Conservation (phyloP, 2,888 invertebrate species). For the Cepaea hortensis region DNA sequence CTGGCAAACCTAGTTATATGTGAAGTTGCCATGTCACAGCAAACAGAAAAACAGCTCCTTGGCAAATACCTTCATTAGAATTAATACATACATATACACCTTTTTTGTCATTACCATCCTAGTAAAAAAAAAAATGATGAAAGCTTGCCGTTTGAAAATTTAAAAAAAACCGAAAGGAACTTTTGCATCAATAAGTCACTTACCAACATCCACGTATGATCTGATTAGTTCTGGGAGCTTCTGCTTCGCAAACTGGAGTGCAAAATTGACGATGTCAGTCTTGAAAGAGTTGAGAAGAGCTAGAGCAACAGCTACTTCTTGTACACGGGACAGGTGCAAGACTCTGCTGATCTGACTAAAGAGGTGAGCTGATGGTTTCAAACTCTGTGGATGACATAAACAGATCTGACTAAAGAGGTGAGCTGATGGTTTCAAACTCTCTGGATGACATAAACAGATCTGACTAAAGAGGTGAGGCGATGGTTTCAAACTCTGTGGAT, state of each 20-base stretch:
- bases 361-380: constrained; percentile 87
- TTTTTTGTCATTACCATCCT: too few relatives aligned
- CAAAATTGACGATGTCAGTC: constrained; percentile 84
- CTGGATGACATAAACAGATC: constrained; percentile 77
- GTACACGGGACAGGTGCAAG: constrained; percentile 89
- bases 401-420: constrained; percentile 88
- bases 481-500: constrained; percentile 85
- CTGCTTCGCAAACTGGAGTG: constrained; percentile 87
- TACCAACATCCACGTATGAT: constrained; percentile 89
- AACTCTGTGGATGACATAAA: constrained; percentile 80
- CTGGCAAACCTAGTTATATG: too few relatives aligned
- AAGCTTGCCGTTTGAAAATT: too few relatives aligned
- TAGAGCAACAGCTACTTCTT: constrained; percentile 93
- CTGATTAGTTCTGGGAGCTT: constrained; percentile 85
- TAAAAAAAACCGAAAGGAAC: too few relatives aligned
- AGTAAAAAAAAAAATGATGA: too few relatives aligned
- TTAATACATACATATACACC: too few relatives aligned
- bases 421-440: constrained; percentile 87
- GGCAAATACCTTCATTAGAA: too few relatives aligned
- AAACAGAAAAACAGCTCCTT: too few relatives aligned
- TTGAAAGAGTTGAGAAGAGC: constrained; percentile 88
- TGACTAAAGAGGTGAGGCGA: constrained; percentile 88
- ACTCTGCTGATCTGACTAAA: constrained; percentile 90
- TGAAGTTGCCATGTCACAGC: too few relatives aligned
- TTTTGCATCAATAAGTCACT: constrained; percentile 47